These are phyloP conservation scores for Tetragonula carbonaria DNA, from an alignment of 2,888 invertebrate genomes.

Conservation along the genomic window DNA sequence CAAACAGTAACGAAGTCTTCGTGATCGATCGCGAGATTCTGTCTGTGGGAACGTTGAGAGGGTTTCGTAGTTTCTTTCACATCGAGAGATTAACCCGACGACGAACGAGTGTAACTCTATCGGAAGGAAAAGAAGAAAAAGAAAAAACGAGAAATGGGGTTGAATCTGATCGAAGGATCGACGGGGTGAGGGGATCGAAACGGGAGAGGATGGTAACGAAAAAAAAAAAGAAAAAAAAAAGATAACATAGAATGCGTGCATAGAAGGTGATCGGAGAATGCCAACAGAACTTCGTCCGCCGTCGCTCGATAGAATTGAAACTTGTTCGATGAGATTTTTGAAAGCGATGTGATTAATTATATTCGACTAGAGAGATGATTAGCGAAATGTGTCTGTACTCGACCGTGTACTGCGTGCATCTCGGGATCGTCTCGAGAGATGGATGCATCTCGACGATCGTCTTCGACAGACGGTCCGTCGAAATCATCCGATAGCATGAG, in stretches of 20 bases:
- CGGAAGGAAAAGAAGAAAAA: not conserved
- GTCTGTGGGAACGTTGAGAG: conserved; percentile 60
- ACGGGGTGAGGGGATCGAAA: not conserved
- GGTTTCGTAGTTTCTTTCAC: conserved; percentile 67
- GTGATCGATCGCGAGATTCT: conserved; percentile 63
- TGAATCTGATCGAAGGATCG: not conserved
- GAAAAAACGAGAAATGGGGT: not conserved
- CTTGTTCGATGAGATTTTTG: conserved; percentile 81
- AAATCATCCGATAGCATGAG: conserved; percentile 39
- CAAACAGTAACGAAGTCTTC: conserved; percentile 55
- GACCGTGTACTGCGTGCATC: conserved; percentile 67
- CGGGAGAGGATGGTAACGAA: not conserved
- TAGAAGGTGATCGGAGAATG: conserved; percentile 6
- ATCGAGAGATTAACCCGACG: conserved; percentile 56
- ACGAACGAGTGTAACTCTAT: conserved; percentile 36
- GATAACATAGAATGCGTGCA: conserved; percentile 6
- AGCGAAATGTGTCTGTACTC: conserved; percentile 75
- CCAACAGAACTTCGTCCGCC: conserved; percentile 75
- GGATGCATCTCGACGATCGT: conserved; percentile 55
- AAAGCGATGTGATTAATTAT: conserved; percentile 70
- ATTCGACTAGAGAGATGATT: conserved; percentile 68
- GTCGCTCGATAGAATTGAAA: conserved; percentile 81
- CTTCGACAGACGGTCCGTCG: conserved; percentile 57
- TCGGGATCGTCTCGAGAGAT: conserved; percentile 60
- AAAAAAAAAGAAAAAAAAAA: not conserved